Evolutionary conservation across 23 tunicate genomes (phyloP).

Genomic region (Phallusia fumigata): DNA sequence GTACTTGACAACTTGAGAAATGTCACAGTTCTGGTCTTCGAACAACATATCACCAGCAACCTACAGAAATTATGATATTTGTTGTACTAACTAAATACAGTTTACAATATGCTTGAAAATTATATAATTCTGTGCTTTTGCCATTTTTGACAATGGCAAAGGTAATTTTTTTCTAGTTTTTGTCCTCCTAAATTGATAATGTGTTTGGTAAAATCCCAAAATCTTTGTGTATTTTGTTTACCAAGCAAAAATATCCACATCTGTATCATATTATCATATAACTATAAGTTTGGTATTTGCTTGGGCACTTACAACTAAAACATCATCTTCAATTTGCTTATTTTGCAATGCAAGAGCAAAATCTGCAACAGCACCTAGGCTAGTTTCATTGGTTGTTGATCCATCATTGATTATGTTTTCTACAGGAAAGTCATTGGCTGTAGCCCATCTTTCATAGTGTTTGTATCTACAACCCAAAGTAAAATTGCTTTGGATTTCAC

Average conservation of each 20-base stretch:
- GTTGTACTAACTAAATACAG: no score
- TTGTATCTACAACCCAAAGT: constrained; percentile 33
- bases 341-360: constrained; percentile 71
- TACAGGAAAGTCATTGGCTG: constrained; percentile 99
- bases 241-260: no score
- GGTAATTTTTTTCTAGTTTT: no score
- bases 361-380: constrained; percentile 91
- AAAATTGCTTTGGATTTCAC: background rate
- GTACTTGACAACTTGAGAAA: constrained; percentile 81
- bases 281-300: no score
- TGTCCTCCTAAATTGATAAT: no score
- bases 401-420: constrained; percentile 94
- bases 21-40: constrained; percentile 93
- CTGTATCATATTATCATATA: no score
- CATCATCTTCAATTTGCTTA: constrained; percentile 70
- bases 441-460: constrained; percentile 95
- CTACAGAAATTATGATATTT: background rate
- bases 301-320: constrained; percentile 57
- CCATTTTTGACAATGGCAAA: no score
- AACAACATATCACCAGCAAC: constrained; percentile 96
- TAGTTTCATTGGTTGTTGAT: constrained; percentile 64
- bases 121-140: no score
- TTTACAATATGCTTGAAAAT: no score
- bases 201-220: no score
- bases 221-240: no score